Evolutionary conservation across 2,888 invertebrate genomes (phyloP).

Genomic region (Gastrophysa polygoni): DNA sequence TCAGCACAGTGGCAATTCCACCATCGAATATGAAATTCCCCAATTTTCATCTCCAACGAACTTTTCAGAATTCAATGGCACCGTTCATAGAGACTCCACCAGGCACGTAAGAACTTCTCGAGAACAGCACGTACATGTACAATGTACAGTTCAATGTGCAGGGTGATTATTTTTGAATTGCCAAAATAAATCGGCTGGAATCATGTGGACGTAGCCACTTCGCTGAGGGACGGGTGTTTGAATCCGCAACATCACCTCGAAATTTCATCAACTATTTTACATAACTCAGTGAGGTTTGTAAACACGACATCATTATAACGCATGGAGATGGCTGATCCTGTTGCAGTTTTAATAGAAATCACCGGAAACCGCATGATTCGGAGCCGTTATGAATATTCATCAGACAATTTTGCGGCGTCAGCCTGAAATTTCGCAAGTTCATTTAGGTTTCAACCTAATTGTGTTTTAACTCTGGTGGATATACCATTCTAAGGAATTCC

Average conservation of each 20-base stretch:
- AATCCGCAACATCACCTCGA: not conserved
- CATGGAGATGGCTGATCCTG: constrained; percentile 31
- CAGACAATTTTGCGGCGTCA: constrained; percentile 28
- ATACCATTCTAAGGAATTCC: constrained; percentile 8
- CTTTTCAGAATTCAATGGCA: no score
- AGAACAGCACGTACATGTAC: no score
- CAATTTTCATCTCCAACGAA: no score
- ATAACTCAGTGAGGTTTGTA: constrained; percentile 19
- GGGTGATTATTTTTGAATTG: no score
- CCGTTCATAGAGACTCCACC: no score
- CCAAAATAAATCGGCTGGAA: no score
- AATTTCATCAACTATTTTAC: constrained; percentile 18
- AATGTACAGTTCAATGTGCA: no score
- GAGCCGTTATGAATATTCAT: constrained; percentile 40
- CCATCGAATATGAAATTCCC: no score
- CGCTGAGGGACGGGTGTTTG: no score
- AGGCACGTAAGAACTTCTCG: no score
- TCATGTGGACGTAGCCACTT: no score
- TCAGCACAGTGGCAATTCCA: no score
- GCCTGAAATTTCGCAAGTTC: constrained; percentile 35
- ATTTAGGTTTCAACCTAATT: constrained; percentile 30
- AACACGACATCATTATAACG: constrained; percentile 33
- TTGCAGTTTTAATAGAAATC: constrained; percentile 40
- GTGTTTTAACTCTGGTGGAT: constrained; percentile 34
- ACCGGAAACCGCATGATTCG: constrained; percentile 38